A percentile compares a stretch with the other conserved stretches of the same genome.
phyloP scores from a whole-genome alignment of 1,140 invertebrate genomes.

The Eulimnadia texana region DNA sequence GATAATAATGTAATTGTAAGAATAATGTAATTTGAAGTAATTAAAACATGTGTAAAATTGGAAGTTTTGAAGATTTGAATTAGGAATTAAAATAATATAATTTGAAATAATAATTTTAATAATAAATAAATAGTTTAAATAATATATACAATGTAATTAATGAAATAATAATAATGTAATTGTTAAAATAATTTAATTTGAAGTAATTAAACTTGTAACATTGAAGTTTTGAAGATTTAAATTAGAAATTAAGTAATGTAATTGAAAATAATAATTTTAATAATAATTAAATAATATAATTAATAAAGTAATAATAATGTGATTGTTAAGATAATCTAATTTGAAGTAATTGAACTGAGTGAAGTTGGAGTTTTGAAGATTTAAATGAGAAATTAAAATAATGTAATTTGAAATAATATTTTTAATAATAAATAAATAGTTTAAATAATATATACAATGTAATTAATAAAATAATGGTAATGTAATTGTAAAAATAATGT shows the following conservation, averaged over 20 bases:
- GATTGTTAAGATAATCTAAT: no score
- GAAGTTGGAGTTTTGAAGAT: background rate
- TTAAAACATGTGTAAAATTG: background rate
- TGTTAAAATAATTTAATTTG: background rate
- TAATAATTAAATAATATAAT: no score
- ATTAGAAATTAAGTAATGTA: background rate
- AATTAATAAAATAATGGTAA: no score
- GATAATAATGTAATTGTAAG: no score
- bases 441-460: background rate
- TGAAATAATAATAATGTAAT: no score
- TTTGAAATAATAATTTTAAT: background rate
- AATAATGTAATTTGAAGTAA: no score
- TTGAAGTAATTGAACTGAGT: background rate
- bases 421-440: background rate
- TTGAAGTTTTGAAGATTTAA: background rate
- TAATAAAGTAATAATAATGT: no score
- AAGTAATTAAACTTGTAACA: background rate
- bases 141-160: no score
- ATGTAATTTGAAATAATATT: background rate
- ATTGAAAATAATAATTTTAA: background rate
- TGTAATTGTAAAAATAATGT: background rate
- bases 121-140: background rate
- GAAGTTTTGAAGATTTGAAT: background rate
- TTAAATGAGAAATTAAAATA: background rate
- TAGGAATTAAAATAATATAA: background rate